Percentiles rank a stretch among this genome's conserved stretches.
Evolutionary conservation across 1,140 invertebrate genomes (phyloP).

Genomic region (Rhysida immarginata): DNA sequence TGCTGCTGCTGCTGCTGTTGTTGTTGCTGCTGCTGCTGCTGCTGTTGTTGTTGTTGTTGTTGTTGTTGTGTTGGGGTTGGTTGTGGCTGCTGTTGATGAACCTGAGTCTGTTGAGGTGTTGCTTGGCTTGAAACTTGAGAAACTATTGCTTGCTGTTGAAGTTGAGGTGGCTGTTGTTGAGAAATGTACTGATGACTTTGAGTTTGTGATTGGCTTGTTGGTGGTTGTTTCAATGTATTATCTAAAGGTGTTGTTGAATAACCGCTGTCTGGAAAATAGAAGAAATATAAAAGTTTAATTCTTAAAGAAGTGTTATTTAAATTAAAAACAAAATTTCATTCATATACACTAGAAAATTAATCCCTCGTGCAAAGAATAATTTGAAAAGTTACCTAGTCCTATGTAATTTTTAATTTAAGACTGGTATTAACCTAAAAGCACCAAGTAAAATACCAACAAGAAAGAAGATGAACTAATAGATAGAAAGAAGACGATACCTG

Average conservation of each 20-base stretch:
- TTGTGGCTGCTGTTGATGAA: background rate
- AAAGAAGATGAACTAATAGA: no score
- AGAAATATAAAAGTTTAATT: no score
- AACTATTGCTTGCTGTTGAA: slow-evolving; percentile 12
- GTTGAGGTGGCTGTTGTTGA: slow-evolving; percentile 10
- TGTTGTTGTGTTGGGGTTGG: slow-evolving; percentile 5
- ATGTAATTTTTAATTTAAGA: no score
- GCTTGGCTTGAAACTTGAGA: slow-evolving; percentile 16
- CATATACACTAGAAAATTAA: no score
- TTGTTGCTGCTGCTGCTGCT: slow-evolving; percentile 19
- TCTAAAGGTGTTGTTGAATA: slow-evolving; percentile 19
- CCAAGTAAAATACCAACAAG: no score
- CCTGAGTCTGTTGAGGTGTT: slow-evolving; percentile 3
- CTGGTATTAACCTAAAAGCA: no score
- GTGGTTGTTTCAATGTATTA: slow-evolving; percentile 15
- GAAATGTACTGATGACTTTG: slow-evolving; percentile 8
- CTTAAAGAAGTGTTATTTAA: no score
- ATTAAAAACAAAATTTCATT: no score
- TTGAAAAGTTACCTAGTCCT: no score
- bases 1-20: slow-evolving; percentile 10
- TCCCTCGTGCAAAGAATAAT: no score
- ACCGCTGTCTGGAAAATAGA: slow-evolving; percentile 19
- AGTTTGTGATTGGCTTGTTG: slow-evolving; percentile 12
- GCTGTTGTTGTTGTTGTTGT: slow-evolving; percentile 15
- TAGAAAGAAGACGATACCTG: no score